A percentile compares a stretch with the other conserved stretches of the same genome.
Conservation (phyloP, 2,113 vertebrate genomes). For the Lasiurus borealis region DNA sequence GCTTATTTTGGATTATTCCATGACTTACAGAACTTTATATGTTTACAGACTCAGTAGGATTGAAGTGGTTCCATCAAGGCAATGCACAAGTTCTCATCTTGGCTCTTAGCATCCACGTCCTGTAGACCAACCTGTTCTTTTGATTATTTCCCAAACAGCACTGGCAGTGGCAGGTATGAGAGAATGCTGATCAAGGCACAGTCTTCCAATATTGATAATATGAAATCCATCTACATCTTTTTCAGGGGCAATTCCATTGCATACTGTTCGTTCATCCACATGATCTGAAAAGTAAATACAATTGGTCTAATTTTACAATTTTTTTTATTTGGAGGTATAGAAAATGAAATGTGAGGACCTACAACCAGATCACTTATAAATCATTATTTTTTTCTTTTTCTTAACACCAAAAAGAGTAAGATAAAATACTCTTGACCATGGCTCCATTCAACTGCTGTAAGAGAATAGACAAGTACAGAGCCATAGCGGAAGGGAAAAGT, state of each 20-base stretch:
- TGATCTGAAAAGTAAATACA: conserved; percentile 87
- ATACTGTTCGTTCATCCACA: conserved; percentile 92
- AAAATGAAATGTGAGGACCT: not conserved
- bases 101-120: too few species aligned
- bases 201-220: conserved; percentile 93
- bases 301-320: not conserved
- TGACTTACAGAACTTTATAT: not conserved
- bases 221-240: conserved; percentile 98
- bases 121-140: conserved; percentile 87
- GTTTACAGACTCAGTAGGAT: not conserved
- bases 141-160: conserved; percentile 96
- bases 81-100: not conserved
- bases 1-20: not conserved
- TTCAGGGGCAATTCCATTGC: conserved; percentile 92
- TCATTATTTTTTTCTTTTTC: not conserved
- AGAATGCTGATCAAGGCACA: conserved; percentile 94
- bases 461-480: not conserved
- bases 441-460: not conserved
- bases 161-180: conserved; percentile 94
- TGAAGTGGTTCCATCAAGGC: not conserved
- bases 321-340: not conserved
- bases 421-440: not conserved
- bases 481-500: not conserved
- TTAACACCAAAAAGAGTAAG: conserved; percentile 8
- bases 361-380: not conserved